Evolutionary conservation across 2,113 vertebrate species (phyloP).

Genomic region (Coregonus clupeaformis): DNA sequence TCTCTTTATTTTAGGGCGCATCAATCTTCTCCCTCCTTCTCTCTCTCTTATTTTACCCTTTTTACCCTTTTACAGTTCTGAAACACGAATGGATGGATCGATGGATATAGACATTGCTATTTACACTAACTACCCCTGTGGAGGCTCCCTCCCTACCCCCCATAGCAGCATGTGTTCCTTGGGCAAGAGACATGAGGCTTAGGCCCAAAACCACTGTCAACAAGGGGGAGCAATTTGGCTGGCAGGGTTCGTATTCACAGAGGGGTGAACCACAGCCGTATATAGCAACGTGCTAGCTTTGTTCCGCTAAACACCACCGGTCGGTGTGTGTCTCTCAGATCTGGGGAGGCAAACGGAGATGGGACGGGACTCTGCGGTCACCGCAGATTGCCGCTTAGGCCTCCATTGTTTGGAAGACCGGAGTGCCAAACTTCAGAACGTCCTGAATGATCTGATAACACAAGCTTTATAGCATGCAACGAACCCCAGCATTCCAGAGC

Average conservation of each 20-base stretch:
- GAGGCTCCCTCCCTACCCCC: slow-evolving; percentile 63
- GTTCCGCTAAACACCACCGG: slow-evolving; percentile 64
- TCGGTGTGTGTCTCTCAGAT: slow-evolving; percentile 62
- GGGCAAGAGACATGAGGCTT: slow-evolving; percentile 56
- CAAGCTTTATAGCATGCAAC: slow-evolving; percentile 52
- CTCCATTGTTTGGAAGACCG: slow-evolving; percentile 66
- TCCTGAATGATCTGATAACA: slow-evolving; percentile 61
- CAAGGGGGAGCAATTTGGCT: slow-evolving; percentile 74
- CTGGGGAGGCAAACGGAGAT: slow-evolving; percentile 59
- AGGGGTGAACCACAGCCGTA: slow-evolving; percentile 70
- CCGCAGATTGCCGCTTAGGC: slow-evolving; percentile 46
- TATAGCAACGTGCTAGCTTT: slow-evolving; percentile 70
- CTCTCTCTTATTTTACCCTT: slow-evolving; percentile 28
- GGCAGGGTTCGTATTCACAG: slow-evolving; percentile 72
- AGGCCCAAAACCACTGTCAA: slow-evolving; percentile 74
- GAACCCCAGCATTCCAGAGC: slow-evolving; percentile 61
- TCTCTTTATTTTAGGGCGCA: slow-evolving; percentile 58
- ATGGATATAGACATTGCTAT: slow-evolving; percentile 58
- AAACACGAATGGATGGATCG: slow-evolving; percentile 40
- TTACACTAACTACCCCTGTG: slow-evolving; percentile 20
- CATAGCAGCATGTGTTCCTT: slow-evolving; percentile 60
- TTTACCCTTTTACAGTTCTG: slow-evolving; percentile 51
- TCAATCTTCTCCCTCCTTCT: slow-evolving; percentile 38
- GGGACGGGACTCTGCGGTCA: slow-evolving; percentile 53
- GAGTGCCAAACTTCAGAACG: slow-evolving; percentile 14